Evolutionary conservation across 2,113 vertebrate genomes (phyloP).

Genomic region (Rhadina sibilatrix): DNA sequence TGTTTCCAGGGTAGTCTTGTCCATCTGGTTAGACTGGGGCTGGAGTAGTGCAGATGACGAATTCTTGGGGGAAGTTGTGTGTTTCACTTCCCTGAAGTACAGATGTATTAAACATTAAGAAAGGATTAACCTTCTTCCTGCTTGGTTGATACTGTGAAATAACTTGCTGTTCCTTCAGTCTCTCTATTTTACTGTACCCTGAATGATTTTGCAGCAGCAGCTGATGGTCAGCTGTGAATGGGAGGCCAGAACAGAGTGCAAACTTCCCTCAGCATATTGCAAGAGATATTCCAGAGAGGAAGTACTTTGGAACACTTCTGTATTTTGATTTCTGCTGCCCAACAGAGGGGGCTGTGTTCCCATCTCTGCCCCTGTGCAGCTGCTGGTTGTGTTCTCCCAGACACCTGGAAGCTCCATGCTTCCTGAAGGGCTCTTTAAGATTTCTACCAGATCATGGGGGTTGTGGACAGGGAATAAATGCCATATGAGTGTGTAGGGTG

Average conservation of each 20-base stretch:
- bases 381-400: not conserved
- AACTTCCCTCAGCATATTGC: not conserved
- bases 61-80: not conserved
- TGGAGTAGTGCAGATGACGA: not conserved
- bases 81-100: not conserved
- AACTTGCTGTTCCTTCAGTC: not conserved
- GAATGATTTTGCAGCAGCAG: not conserved
- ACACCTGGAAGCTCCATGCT: not conserved
- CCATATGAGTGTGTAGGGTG: not conserved
- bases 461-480: not conserved
- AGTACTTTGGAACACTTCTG: not conserved
- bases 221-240: not conserved
- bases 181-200: not conserved
- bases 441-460: not conserved
- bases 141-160: not conserved
- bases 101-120: not conserved
- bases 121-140: not conserved
- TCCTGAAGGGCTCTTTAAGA: not conserved
- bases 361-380: not conserved
- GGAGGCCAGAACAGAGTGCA: not conserved
- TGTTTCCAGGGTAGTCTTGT: not conserved
- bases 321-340: not conserved
- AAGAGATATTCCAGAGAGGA: not conserved
- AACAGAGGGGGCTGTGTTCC: slow-evolving; percentile 17
- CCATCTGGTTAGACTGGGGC: not conserved